Conservation (phyloP, 2,888 invertebrate genomes). For the Scaeva pyrastri region DNA sequence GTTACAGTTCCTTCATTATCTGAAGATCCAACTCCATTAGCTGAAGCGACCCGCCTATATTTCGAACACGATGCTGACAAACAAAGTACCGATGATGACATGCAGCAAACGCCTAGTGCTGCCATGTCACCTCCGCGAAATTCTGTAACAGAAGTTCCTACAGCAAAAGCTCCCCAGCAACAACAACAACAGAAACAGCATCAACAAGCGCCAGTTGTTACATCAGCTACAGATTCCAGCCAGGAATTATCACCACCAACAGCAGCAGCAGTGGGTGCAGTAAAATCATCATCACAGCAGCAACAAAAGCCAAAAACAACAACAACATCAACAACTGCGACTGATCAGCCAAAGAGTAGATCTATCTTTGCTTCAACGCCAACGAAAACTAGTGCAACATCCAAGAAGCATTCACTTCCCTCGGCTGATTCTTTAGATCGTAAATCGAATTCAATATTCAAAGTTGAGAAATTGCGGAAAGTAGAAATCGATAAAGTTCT, state of each 20-base stretch:
- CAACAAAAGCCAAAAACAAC: slow-evolving; percentile 59
- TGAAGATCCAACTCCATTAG: slow-evolving; percentile 84
- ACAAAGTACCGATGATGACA: slow-evolving; percentile 77
- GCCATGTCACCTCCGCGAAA: slow-evolving; percentile 63
- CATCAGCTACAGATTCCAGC: slow-evolving; percentile 61
- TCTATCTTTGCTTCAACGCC: slow-evolving; percentile 57
- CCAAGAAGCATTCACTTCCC: slow-evolving; percentile 39
- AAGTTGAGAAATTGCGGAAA: slow-evolving; percentile 62
- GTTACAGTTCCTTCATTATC: slow-evolving; percentile 83
- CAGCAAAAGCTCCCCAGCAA: slow-evolving; percentile 47
- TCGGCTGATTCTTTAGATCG: slow-evolving; percentile 61
- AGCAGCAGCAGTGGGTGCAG: neutral
- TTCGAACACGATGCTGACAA: slow-evolving; percentile 83
- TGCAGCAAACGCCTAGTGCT: slow-evolving; percentile 80
- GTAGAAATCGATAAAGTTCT: slow-evolving; percentile 61
- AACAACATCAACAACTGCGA: slow-evolving; percentile 13
- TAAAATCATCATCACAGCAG: slow-evolving; percentile 58
- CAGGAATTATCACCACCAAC: slow-evolving; percentile 38
- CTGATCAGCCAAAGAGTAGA: slow-evolving; percentile 59
- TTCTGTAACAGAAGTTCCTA: slow-evolving; percentile 74
- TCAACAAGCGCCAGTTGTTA: slow-evolving; percentile 50
- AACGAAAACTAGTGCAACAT: slow-evolving; percentile 47
- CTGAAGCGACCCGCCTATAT: slow-evolving; percentile 83
- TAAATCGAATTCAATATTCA: slow-evolving; percentile 50
- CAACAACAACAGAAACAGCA: slow-evolving; percentile 14